Base-by-base conservation (phyloP, 2,113 vertebrate genomes). In the Bos javanicus region DNA sequence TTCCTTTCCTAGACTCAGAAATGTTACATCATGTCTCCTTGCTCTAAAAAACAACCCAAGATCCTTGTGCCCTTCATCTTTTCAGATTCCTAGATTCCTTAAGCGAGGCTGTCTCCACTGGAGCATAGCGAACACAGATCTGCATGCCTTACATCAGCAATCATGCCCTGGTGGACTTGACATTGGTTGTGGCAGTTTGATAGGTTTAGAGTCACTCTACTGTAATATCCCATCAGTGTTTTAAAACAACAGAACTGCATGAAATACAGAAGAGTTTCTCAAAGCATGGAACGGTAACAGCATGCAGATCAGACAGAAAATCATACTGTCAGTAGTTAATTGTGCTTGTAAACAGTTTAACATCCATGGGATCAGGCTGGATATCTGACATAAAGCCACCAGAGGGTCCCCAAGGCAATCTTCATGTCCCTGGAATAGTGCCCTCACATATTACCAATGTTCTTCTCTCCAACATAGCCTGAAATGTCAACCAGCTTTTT, bases 11-110 rank as follows among this genome's bases (percentile, higher is more conserved):
- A 23, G 28, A 74, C 76, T 19, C 67, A 91, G 25, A 95, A 97
- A 95, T 85, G 82, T 59, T 94, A 83, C 74, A 33, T 83, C 81
- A 36, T 30, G 46, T 78, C 33, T 95, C 67, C 28, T 95, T 97
- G 92, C 71, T 88, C 54, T 67, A 71, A 82, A 93, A 97, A 57
- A 62, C 39, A 93, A 94, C 84, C 16, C n/a, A 94, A 82, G 57
- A 90, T 6, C 9, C 7, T 12, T 14, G 4, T 62, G 13, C 4
- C 64, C 56, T 86, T 96, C 33, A 43, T 94, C 57, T 91, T 90
- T 96, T 57, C 28, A 43, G 46, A 83, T 71, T 14, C 14, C 46
- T 30, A 48, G 33, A 50, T 87, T 90, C 54, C 33, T 87, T 76
- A 30, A 80, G 33, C 12, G 60, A 90, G 11, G 14, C 48, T 90